Evolutionary conservation across 2,113 vertebrate species (phyloP).

Genomic region (Chlamydotis undulata): DNA sequence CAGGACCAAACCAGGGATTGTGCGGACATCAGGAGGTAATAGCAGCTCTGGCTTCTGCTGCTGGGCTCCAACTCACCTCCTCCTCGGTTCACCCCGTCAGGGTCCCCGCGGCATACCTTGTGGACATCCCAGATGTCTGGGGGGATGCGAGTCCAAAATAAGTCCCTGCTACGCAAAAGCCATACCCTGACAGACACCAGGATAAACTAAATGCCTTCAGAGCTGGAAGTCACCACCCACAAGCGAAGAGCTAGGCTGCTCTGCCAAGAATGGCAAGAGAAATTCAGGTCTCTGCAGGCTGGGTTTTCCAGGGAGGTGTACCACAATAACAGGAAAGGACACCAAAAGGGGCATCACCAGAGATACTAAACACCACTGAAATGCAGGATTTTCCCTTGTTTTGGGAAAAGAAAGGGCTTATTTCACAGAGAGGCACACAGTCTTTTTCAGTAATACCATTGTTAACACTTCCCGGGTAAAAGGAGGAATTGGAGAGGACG

Average conservation of each 20-base stretch:
- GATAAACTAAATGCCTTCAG: neutral
- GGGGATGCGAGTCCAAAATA: accelerated
- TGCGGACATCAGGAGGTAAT: accelerated
- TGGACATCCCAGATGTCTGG: no score
- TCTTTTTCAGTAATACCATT: neutral
- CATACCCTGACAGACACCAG: neutral
- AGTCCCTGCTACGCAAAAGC: neutral
- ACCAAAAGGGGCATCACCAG: neutral
- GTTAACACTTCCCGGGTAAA: neutral
- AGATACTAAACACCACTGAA: no score
- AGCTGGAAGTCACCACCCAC: neutral
- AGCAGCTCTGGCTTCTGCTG: neutral
- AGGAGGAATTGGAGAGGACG: neutral
- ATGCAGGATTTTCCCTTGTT: neutral
- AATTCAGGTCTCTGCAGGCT: neutral
- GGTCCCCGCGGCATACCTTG: neutral
- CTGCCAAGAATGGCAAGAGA: neutral
- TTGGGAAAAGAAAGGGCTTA: neutral
- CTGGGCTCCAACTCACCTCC: neutral
- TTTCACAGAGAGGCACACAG: neutral
- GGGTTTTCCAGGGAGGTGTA: neutral
- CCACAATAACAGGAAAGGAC: neutral
- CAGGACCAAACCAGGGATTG: neutral
- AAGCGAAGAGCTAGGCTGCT: neutral
- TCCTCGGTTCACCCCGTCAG: accelerated